Evolutionary conservation across 2,888 invertebrate species (phyloP), one percentile per base, ranked within the genome.

Genomic region (Punctoribates punctum): DNA sequence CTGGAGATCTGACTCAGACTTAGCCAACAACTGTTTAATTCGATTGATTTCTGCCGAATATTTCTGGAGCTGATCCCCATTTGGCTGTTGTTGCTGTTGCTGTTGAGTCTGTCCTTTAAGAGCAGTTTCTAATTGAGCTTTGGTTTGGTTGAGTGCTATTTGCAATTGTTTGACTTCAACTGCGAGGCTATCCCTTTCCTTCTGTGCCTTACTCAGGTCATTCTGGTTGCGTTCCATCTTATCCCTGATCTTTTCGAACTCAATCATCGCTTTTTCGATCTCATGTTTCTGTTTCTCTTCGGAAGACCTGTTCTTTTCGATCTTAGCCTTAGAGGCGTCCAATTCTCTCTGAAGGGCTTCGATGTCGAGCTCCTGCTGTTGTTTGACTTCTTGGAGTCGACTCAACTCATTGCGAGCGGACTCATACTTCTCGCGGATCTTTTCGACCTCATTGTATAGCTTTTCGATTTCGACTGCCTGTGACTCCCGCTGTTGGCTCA

Each of bases 251-350:
- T 80, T 79, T 73, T 82, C 91, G 82, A 89, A 89, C 81, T 91
- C 92, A 85, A 91, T 90, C 84, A 90, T 90, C 78, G 88, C 86
- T 76, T 88, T 85, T 79, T 87, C 87, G 25, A 81, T 78, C 73
- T 81, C 81, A 25, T 78, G 76, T 73, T 79, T 80, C 6, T 80
- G 80, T 60, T 78, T 80, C 38, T 77, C 79, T 57, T 81, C 81
- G 3, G 75, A 62, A 17, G 73, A 46, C 48, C 77, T 74, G 80
- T 92, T 86, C 81, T 92, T 87, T 83, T 93, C 93, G 83, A 92
- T 88, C 84, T 93, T 92, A 82, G 90, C 86, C 83, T 92, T 90
- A 8, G 80, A 79, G 20, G 78, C 77, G 67, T 81, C 81, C 38
- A 81, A 73, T 75, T 81, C 81, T 34, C 72, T 75, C 34, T 78